Evolutionary conservation across 2,888 invertebrate genomes (phyloP), one percentile per base, ranked within the genome.

Genomic region (Scaptomyza caliginosa): DNA sequence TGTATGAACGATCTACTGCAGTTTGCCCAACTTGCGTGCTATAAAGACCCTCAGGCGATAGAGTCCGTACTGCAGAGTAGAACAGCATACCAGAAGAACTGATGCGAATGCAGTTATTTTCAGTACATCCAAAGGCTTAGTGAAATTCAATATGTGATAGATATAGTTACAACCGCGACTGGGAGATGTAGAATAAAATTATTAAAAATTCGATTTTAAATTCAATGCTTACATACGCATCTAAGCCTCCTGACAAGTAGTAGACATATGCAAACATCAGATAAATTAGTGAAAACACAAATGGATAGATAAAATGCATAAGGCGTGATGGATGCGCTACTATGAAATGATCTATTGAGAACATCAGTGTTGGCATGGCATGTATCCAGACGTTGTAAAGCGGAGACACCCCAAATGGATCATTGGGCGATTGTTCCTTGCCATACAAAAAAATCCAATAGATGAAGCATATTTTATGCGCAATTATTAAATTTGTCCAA

Each of bases 241-340:
- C 39, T 5, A 6, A 6, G 0, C 67, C 65, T 3, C 67, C 84
- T 0, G 30, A 4, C 0, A 13, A 0, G 24, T 69, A 67, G 11
- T 51, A 80, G 4, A 32, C 2, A 2, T 26, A 8, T 3, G 56
- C n/a, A 11, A 72, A 77, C 4, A 4, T 10, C 0, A 5, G 0
- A 24, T 78, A 79, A 1, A 8, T 0, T 5, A 42, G 0, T 0
- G 26, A 4, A 2, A 75, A 49, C 3, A 6, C 6, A 0, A 73
- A 0, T 0, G 83, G 83, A 26, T 83, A 83, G 3, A 77, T 5
- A 17, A 68, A 56, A 21, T 80, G 79, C 4, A 67, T 5, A 0
- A 83, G 10, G 0, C 84, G 75, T 0, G 75, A 11, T 1, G 80
- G 84, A 0, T 68, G 64, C 1, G 84, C 80, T 2, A 77, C 81